phyloP scores from a whole-genome alignment of 2,888 invertebrate species.

The Drosophila sordidula region DNA sequence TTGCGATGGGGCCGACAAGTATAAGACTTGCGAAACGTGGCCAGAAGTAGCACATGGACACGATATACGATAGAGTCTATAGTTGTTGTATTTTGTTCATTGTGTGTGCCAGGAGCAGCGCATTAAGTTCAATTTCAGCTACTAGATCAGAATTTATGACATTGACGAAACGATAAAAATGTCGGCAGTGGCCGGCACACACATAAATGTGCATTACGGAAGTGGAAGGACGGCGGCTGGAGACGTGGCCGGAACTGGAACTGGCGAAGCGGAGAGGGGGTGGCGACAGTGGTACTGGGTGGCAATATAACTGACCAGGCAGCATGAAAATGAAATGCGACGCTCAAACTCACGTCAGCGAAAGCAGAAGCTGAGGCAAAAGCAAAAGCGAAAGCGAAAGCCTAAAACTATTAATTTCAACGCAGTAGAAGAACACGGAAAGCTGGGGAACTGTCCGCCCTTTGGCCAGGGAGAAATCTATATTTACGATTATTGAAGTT shows the following conservation, averaged over 20 bases:
- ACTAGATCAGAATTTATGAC: conserved; percentile 81
- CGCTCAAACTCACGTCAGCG: conserved; percentile 44
- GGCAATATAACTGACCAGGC: conserved; percentile 68
- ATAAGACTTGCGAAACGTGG: background rate
- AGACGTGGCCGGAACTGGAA: conserved; percentile 19
- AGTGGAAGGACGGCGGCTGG: conserved; percentile 8
- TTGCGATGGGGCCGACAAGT: background rate
- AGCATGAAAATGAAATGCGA: conserved; percentile 75
- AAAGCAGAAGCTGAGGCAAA: background rate
- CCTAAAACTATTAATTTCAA: conserved; percentile 80
- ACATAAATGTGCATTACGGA: conserved; percentile 73
- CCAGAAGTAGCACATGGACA: background rate
- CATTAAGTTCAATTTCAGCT: conserved; percentile 79
- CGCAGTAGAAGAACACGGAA: conserved; percentile 33
- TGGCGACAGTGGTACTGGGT: background rate
- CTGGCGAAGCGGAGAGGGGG: background rate
- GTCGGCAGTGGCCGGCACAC: conserved; percentile 51
- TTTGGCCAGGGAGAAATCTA: conserved; percentile 76
- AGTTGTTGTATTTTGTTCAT: conserved; percentile 24
- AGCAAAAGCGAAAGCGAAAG: conserved; percentile 60
- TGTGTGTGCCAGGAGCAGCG: conserved; percentile 35
- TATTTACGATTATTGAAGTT: conserved; percentile 84
- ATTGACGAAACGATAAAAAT: conserved; percentile 80
- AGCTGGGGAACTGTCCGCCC: conserved; percentile 24
- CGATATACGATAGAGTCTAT: conserved; percentile 34